These are phyloP conservation scores for Sinosuthora webbiana DNA, from an alignment of 2,113 vertebrate species.

Conservation along the genomic window DNA sequence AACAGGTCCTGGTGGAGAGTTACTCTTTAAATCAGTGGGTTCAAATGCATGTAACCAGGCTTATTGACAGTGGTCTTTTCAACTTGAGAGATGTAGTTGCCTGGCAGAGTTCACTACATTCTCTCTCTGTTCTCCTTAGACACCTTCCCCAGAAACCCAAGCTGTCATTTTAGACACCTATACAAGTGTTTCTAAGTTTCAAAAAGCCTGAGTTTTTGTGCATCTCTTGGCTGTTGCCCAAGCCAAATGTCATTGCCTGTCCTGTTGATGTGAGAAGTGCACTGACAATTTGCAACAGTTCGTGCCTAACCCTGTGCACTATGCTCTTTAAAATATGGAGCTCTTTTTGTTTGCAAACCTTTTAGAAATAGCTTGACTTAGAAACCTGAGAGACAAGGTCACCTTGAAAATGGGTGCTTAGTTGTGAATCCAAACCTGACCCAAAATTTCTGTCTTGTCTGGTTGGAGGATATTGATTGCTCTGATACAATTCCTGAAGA, in stretches of 20 bases:
- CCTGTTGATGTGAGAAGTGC: neutral
- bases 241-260: neutral
- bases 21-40: neutral
- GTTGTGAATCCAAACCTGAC: neutral
- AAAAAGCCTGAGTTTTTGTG: neutral
- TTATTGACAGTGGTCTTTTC: neutral
- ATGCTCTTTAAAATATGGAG: neutral
- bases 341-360: neutral
- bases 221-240: neutral
- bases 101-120: accelerated
- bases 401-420: neutral
- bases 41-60: neutral
- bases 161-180: neutral
- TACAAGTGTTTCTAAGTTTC: neutral
- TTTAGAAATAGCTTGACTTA: neutral
- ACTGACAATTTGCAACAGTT: neutral
- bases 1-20: neutral
- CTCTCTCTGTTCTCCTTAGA: neutral
- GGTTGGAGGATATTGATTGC: neutral
- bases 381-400: neutral
- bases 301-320: accelerated
- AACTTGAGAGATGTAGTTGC: neutral
- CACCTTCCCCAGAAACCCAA: neutral
- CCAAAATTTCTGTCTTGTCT: neutral
- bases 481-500: neutral